These are phyloP conservation scores for Carollia perspicillata DNA, from an alignment of 2,113 vertebrate species.

Conservation along the genomic window DNA sequence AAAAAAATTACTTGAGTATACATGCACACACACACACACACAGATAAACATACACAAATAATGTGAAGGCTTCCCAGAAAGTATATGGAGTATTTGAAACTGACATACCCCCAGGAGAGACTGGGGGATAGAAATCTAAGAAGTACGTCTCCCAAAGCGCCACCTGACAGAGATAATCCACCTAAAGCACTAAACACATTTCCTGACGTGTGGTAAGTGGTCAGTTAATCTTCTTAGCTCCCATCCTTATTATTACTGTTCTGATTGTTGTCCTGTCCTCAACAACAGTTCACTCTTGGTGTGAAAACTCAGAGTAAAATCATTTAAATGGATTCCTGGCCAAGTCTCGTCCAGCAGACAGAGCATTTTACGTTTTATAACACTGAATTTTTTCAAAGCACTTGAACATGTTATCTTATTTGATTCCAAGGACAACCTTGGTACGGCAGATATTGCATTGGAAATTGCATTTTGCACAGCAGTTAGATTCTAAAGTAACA, in stretches of 20 bases:
- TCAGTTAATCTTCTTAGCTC: background rate
- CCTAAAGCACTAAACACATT: background rate
- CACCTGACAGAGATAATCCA: background rate
- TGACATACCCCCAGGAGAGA: background rate
- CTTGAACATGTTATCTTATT: constrained; percentile 23
- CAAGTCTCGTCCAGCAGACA: constrained; percentile 15
- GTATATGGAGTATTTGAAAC: background rate
- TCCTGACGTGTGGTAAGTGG: background rate
- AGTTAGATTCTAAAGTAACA: constrained; percentile 32
- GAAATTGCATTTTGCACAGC: background rate
- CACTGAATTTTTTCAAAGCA: constrained; percentile 19
- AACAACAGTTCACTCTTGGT: background rate
- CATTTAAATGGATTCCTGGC: background rate
- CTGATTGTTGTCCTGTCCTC: background rate
- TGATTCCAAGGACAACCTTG: background rate
- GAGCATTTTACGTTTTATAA: constrained; percentile 32
- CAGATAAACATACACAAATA: background rate
- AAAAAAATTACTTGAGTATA: background rate
- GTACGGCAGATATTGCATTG: background rate
- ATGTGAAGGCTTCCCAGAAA: background rate
- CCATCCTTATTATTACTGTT: background rate
- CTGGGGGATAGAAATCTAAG: background rate
- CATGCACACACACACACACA: background rate
- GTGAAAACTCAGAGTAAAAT: constrained; percentile 13
- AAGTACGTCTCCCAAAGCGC: background rate